Evolutionary conservation across 2,797 vertebrate species (phyloP).

Genomic region (Mus minutoides): DNA sequence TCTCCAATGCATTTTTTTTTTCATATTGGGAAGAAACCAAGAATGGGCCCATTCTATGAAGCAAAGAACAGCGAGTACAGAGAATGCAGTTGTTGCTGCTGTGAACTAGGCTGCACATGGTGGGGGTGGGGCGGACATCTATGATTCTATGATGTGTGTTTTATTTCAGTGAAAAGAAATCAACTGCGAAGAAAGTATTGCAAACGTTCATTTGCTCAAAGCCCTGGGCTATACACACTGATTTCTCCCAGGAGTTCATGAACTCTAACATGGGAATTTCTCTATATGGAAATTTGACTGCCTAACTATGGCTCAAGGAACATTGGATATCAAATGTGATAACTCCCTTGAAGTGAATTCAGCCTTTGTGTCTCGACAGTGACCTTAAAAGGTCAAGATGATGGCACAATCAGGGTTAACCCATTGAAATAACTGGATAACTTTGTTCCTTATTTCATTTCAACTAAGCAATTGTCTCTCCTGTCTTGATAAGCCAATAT

Average conservation of each 20-base stretch:
- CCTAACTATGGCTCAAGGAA: not conserved
- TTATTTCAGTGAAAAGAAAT: not conserved
- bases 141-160: not conserved
- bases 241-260: not conserved
- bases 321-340: not conserved
- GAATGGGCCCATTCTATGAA: not conserved
- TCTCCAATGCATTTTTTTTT: not conserved
- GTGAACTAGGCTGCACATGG: not conserved
- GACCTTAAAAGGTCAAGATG: not conserved
- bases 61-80: no score
- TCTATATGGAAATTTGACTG: not conserved
- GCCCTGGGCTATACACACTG: not conserved
- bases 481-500: not conserved
- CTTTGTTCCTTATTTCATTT: not conserved
- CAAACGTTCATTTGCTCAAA: not conserved
- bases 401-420: not conserved
- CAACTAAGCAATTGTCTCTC: not conserved
- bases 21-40: not conserved
- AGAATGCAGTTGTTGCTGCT: no score
- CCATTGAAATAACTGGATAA: not conserved
- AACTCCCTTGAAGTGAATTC: not conserved
- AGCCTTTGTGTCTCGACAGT: not conserved
- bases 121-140: accelerated
- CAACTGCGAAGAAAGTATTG: not conserved
- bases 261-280: not conserved